Evolutionary conservation across 2,797 vertebrate species (phyloP), one percentile per base, ranked within the genome.

Genomic region (Linurgus olivaceus): DNA sequence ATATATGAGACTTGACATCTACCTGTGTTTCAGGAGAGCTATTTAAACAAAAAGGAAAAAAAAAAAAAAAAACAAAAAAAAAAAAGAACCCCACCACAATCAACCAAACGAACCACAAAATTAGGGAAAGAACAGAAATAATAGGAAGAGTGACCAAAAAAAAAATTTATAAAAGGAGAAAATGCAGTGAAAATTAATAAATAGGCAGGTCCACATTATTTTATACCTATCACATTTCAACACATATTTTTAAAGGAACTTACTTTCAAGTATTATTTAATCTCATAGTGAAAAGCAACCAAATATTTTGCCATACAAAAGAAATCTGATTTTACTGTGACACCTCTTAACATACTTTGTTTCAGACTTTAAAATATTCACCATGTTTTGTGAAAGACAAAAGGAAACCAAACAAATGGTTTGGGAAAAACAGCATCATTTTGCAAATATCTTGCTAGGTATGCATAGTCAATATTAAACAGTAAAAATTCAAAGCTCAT

Each of bases 311-410:
- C 66, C 50, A 59, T 52, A 76, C 24, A 95, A 95, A 81, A 75
- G 29, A 90, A 55, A 93, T 80, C 51, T 90, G 59, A 82, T 93
- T 95, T 96, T 92, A 94, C 57, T 57, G 33, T 88, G 86, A 91
- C 48, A 96, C 35, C 45, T 96, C 63, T 95, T 91, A 96, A 57
- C 52, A 48, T 84, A 95, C 40, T 79, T 95, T 55, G 52, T 82
- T 93, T 96, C 91, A 90, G 79, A 76, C 55, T 86, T 90, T 37
- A 73, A 92, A 95, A 94, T 62, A 87, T 31, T 79, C 21, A 59
- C 35, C 11, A 78, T 10, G 6, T 42, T 91, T 84, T 66, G 66
- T 80, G 54, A 75, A 70, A 28, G 8, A 45, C 13, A 57, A 33
- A 44, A 6, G 0, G 1, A 67, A 88, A 31, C 7, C 2, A 87